A percentile compares a stretch with the other conserved stretches of the same genome.
phyloP scores from a whole-genome alignment of 2,113 vertebrate species.

The Gymnogyps californianus region DNA sequence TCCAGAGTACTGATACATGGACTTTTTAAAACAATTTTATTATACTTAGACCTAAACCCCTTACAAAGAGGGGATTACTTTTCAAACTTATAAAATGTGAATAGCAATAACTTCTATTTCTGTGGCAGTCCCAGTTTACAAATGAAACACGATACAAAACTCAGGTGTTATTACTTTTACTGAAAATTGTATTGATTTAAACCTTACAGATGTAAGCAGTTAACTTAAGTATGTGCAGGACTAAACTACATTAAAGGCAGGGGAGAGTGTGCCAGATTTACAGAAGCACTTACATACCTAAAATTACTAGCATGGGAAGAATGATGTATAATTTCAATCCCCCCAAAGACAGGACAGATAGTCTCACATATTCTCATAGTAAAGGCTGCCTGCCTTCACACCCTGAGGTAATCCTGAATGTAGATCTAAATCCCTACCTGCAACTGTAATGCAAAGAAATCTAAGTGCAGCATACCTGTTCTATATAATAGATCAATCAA shows the following conservation, averaged over 20 bases:
- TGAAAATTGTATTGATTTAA: neutral
- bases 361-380: neutral
- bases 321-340: neutral
- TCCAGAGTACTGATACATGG: neutral
- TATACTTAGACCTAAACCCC: neutral
- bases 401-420: neutral
- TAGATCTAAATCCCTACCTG: neutral
- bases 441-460: neutral
- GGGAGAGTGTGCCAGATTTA: neutral
- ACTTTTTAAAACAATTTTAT: neutral
- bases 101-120: neutral
- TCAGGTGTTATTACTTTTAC: neutral
- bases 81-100: neutral
- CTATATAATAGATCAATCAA: neutral
- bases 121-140: neutral
- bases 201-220: neutral
- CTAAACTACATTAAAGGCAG: neutral
- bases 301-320: neutral
- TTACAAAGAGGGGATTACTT: neutral
- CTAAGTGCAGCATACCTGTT: neutral
- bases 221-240: neutral
- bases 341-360: neutral
- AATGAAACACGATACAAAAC: neutral
- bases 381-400: neutral
- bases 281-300: neutral